Evolutionary conservation across 35 echinoderm and acorn worm genomes (phyloP).

Genomic region (Lytechinus pictus): DNA sequence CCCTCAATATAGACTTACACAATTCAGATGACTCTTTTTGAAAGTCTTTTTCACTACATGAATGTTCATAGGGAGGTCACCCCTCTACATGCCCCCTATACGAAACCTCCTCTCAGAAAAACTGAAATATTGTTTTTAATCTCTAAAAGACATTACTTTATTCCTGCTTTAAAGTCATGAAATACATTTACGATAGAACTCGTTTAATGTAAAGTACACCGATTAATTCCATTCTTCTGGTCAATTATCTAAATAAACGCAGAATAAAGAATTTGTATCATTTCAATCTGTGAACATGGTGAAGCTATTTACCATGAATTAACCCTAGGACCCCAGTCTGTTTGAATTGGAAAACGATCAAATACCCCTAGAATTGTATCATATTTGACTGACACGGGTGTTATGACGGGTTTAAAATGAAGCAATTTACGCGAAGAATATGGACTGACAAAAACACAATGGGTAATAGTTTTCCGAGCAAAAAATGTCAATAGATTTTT

Average conservation of each 20-base stretch:
- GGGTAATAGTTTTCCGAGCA: neutral
- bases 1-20: no score
- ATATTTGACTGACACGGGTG: neutral
- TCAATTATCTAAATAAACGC: neutral
- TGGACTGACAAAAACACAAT: neutral
- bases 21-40: no score
- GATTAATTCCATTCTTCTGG: neutral
- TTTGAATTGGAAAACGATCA: neutral
- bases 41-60: no score
- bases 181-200: no score
- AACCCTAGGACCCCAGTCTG: neutral
- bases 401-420: neutral
- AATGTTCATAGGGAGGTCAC: no score
- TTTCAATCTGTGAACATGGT: neutral
- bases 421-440: conserved; percentile 18
- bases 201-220: neutral
- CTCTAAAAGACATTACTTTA: no score
- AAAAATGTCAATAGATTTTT: neutral
- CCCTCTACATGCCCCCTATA: no score
- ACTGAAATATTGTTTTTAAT: no score
- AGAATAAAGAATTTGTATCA: neutral
- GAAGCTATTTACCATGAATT: conserved; percentile 13
- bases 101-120: no score
- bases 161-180: no score
- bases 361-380: neutral